phyloP scores from a whole-genome alignment of 2,888 invertebrate genomes.

The Venusia cambrica region DNA sequence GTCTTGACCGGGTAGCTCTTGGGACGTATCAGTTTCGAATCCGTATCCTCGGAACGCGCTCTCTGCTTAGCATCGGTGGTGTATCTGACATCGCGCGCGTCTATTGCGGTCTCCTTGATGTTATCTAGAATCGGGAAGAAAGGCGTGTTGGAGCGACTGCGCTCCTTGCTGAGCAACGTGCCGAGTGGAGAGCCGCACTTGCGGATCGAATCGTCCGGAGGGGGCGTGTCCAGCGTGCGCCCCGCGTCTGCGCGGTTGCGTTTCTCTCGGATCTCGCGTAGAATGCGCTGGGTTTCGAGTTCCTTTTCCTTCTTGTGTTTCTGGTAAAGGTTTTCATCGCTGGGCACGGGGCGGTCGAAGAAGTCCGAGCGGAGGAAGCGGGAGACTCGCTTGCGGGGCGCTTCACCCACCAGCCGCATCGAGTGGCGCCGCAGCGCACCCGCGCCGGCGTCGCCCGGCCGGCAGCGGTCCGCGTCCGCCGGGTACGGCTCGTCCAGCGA shows the following conservation, averaged over 20 bases:
- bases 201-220: constrained; percentile 50
- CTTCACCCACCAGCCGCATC: constrained; percentile 52
- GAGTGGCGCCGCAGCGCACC: constrained; percentile 49
- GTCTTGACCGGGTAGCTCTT: constrained; percentile 81
- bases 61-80: constrained; percentile 36
- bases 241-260: constrained; percentile 62
- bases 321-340: constrained; percentile 84
- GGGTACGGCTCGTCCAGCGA: constrained; percentile 57
- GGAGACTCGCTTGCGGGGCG: constrained; percentile 81
- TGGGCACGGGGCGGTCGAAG: constrained; percentile 80
- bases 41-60: constrained; percentile 45
- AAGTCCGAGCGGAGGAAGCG: constrained; percentile 90
- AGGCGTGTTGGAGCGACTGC: constrained; percentile 72
- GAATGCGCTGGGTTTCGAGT: constrained; percentile 84
- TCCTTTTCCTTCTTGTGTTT: constrained; percentile 84
- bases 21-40: constrained; percentile 73
- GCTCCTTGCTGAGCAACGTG: constrained; percentile 53
- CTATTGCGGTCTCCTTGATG: constrained; percentile 65
- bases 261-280: constrained; percentile 85
- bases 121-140: constrained; percentile 76
- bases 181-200: constrained; percentile 63
- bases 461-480: constrained; percentile 43
- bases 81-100: constrained; percentile 39
- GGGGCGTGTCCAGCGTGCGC: constrained; percentile 38
- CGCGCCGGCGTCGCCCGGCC: constrained; percentile 8